Base-by-base conservation (phyloP, 2,888 invertebrate species). In the Pinctada fucata region DNA sequence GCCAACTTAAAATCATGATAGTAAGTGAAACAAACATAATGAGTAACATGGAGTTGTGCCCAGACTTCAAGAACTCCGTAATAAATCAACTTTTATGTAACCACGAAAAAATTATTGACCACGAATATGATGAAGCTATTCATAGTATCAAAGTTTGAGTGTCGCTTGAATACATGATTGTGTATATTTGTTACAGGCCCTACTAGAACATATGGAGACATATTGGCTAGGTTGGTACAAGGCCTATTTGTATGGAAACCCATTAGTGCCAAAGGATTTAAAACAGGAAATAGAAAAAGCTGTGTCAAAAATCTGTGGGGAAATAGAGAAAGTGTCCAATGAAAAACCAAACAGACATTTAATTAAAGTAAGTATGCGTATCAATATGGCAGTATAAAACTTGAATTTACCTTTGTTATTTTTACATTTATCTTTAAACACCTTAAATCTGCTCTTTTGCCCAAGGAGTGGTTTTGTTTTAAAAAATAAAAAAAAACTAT, bases 211-310 rank as follows among this genome's bases (percentile, higher is more conserved):
- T 58, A 87, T 90, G 79, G 89, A 90, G 80, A 81, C 79, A 16
- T 78, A 82, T 68, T 89, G 89, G 89, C 80, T 89, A 2, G 87
- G 86, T 3, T 66, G 74, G 4, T 90, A 88, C 88, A 83, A 81
- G 72, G 81, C 81, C 66, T 51, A 85, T 51, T 78, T 88, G 63
- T 79, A 77, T 3, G 86, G 83, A 10, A 80, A 82, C 75, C 65
- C 52, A 2, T 67, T 71, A 4, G n/a, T 64, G 63, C 50, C 51
- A 69, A 58, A 71, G 68, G 58, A 45, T n/a, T 16, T 47, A 47
- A 45, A 63, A 49, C 58, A n/a, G 3, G 58, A 51, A n/a, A 8
- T 63, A 13, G n/a, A 58, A n/a, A 48, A 69, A 48, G 31, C 63
- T n/a, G 67, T 10, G 16, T 3, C 16, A 3, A 68, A 72, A 13